phyloP scores from a whole-genome alignment of 2,797 vertebrate species.

The Sebastes variabilis region DNA sequence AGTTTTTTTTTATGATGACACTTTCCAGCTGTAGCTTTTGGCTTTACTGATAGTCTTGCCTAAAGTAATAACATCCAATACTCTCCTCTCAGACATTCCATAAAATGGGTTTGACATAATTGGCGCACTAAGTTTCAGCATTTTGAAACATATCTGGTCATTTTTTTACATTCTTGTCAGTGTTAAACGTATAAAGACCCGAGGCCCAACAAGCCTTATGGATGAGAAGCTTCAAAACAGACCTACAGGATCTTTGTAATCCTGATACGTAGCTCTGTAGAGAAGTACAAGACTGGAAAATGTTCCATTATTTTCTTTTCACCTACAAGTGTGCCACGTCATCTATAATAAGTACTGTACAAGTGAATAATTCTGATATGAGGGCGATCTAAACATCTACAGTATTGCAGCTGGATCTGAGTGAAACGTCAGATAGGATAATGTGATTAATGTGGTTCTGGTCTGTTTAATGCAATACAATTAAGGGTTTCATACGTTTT shows the following conservation, averaged over 20 bases:
- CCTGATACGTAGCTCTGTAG: background rate
- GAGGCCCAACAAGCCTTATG: background rate
- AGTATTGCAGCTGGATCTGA: background rate
- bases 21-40: conserved; percentile 21
- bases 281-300: background rate
- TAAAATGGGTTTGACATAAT: background rate
- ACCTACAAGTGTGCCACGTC: background rate
- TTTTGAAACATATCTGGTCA: background rate
- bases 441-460: background rate
- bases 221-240: background rate
- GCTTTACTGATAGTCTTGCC: conserved; percentile 16
- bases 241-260: background rate
- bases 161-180: background rate
- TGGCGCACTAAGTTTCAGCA: background rate
- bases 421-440: background rate
- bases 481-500: background rate
- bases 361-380: background rate
- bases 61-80: background rate
- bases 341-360: background rate
- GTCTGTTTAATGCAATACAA: background rate
- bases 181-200: background rate
- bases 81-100: background rate
- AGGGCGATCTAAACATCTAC: background rate
- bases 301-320: background rate
- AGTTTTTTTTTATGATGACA: conserved; percentile 15